These are phyloP conservation scores for Liasis olivaceus DNA, from an alignment of 2,797 vertebrate species.

Conservation along the genomic window DNA sequence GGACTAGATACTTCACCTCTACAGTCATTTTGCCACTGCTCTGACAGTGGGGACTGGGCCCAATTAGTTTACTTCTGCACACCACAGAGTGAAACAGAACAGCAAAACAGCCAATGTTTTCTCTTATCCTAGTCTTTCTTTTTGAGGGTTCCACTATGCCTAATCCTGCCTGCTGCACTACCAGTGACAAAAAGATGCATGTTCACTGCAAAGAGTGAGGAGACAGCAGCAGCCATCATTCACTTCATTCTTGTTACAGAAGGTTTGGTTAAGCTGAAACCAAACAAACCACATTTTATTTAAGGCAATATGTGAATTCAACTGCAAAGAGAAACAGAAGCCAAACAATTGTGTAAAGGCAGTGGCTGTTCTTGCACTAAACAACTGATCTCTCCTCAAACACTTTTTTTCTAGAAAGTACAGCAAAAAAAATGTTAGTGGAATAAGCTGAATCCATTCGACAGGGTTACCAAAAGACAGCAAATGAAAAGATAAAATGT, in stretches of 20 bases:
- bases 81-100: background rate
- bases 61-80: background rate
- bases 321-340: background rate
- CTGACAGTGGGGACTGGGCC: background rate
- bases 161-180: background rate
- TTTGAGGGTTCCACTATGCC: background rate
- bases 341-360: background rate
- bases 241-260: background rate
- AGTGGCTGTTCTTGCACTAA: background rate
- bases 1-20: background rate
- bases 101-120: background rate
- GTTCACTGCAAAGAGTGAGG: background rate
- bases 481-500: background rate
- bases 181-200: background rate
- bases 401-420: background rate
- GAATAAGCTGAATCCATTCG: background rate
- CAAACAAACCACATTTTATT: too few relatives aligned
- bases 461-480: background rate
- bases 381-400: background rate
- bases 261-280: too few relatives aligned
- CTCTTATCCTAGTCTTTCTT: background rate
- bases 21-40: background rate
- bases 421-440: background rate
- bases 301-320: background rate
- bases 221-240: background rate